These are phyloP conservation scores for Acromyrmex charruanus DNA, from an alignment of 1,140 invertebrate species.

Conservation along the genomic window DNA sequence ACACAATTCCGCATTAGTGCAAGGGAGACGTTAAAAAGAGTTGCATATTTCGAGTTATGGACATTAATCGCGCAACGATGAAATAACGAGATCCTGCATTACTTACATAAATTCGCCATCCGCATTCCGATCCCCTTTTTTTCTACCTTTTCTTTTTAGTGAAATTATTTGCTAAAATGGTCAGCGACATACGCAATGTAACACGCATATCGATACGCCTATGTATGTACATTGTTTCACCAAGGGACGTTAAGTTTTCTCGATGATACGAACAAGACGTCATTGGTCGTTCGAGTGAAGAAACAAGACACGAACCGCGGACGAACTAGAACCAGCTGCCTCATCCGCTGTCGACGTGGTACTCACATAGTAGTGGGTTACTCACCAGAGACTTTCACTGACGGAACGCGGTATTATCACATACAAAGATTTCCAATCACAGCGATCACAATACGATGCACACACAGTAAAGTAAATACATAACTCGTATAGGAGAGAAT, in stretches of 20 bases:
- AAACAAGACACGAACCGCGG: too few species aligned
- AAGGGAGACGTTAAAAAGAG: background rate
- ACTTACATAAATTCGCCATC: constrained; percentile 46
- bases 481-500: too few species aligned
- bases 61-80: background rate
- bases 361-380: background rate
- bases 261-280: background rate
- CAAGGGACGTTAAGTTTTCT: background rate
- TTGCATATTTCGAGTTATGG: background rate
- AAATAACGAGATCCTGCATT: constrained; percentile 7
- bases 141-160: constrained; percentile 21
- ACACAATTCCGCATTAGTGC: constrained; percentile 2
- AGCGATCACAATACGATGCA: too few species aligned
- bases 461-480: too few species aligned
- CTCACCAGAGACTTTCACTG: too few species aligned
- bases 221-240: background rate
- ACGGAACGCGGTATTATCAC: too few species aligned
- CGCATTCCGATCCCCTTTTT: background rate
- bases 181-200: constrained; percentile 40
- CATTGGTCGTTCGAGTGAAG: too few species aligned
- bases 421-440: too few species aligned
- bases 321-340: too few species aligned
- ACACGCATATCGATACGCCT: background rate
- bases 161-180: constrained; percentile 63
- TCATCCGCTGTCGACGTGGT: background rate